Evolutionary conservation across 2,113 vertebrate species (phyloP).

Genomic region (Mellivora capensis): DNA sequence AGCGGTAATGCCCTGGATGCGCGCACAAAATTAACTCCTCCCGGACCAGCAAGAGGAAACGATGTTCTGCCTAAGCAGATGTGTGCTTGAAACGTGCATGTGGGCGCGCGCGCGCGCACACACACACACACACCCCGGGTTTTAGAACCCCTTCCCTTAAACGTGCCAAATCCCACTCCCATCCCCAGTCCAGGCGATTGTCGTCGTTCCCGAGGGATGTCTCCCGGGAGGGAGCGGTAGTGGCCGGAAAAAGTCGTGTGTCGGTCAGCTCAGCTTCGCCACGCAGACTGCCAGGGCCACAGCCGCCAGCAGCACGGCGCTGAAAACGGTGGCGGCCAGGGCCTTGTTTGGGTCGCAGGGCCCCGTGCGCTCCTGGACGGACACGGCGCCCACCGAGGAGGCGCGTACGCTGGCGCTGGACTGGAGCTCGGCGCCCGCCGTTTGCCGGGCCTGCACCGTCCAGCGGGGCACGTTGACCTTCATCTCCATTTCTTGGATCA

Average conservation of each 20-base stretch:
- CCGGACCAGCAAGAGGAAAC: slow-evolving; percentile 53
- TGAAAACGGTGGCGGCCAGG: slow-evolving; percentile 89
- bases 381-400: slow-evolving; percentile 89
- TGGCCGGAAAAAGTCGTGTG: not conserved
- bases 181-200: not conserved
- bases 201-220: not conserved
- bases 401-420: slow-evolving; percentile 88
- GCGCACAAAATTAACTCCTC: slow-evolving; percentile 71
- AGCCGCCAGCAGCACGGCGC: slow-evolving; percentile 89
- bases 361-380: slow-evolving; percentile 85
- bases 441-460: slow-evolving; percentile 95
- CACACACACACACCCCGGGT: not conserved
- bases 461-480: slow-evolving; percentile 98
- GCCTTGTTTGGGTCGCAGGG: slow-evolving; percentile 85
- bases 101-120: too few species aligned
- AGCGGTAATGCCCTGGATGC: slow-evolving; percentile 74
- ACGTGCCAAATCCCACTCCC: not conserved
- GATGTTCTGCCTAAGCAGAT: not conserved
- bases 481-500: slow-evolving; percentile 99
- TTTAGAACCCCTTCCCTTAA: not conserved
- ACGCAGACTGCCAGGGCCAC: slow-evolving; percentile 92
- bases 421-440: slow-evolving; percentile 93
- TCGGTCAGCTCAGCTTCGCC: slow-evolving; percentile 88
- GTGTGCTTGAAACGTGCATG: not conserved
- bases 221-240: not conserved